phyloP scores from a whole-genome alignment of 2,888 invertebrate genomes.

The Pristionchus entomophagus region DNA sequence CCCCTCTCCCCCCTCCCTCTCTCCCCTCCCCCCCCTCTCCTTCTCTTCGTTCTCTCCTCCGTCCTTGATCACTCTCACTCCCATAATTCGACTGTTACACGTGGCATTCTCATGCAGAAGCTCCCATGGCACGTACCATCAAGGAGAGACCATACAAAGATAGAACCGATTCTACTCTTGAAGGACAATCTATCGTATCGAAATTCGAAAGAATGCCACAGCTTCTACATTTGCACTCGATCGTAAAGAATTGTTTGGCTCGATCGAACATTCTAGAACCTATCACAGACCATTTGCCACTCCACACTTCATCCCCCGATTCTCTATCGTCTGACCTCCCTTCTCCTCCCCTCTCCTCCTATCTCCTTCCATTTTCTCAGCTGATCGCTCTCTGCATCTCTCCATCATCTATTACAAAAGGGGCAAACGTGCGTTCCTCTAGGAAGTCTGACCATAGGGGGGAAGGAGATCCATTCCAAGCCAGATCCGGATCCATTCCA shows the following conservation, averaged over 20 bases:
- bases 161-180: not conserved
- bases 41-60: not conserved
- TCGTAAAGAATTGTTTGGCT: no score
- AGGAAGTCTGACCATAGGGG: not conserved
- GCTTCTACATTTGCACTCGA: not conserved
- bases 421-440: not conserved
- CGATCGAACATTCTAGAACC: no score
- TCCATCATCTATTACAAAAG: not conserved
- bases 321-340: not conserved
- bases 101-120: slow-evolving; percentile 23
- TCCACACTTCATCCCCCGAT: no score
- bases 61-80: slow-evolving; percentile 37
- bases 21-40: not conserved
- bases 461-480: not conserved
- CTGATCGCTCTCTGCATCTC: slow-evolving; percentile 19
- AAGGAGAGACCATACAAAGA: not conserved
- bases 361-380: slow-evolving; percentile 10
- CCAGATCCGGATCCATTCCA: slow-evolving; percentile 28
- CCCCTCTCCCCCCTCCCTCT: no score
- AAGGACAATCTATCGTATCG: no score
- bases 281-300: no score
- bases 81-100: slow-evolving; percentile 27
- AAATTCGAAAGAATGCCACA: no score
- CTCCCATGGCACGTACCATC: not conserved
- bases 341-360: not conserved